These are phyloP conservation scores for Alauda arvensis DNA, from an alignment of 2,797 vertebrate genomes.

Conservation along the genomic window DNA sequence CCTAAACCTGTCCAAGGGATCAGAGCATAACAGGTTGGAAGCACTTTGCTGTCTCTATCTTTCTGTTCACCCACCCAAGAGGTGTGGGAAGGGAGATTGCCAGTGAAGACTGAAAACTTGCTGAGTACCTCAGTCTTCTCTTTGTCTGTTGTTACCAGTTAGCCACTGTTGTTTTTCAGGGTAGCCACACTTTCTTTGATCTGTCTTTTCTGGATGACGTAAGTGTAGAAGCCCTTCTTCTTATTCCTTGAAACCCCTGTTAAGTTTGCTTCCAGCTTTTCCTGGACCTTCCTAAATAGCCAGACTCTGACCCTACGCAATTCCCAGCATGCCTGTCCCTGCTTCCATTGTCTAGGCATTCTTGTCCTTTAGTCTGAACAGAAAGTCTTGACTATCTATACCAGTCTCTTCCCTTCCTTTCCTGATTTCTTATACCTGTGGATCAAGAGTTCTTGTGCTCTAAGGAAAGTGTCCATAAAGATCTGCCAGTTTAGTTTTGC, in stretches of 20 bases:
- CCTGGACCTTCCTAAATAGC: neutral
- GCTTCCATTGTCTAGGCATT: neutral
- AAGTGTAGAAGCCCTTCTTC: neutral
- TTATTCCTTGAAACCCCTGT: neutral
- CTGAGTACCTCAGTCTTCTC: too few species aligned
- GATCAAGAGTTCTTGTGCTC: neutral
- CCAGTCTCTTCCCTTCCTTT: neutral
- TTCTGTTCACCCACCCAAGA: neutral
- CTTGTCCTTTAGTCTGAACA: neutral
- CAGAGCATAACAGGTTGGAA: too few species aligned
- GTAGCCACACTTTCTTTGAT: neutral
- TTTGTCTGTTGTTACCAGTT: neutral
- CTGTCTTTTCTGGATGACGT: neutral
- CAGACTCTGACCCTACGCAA: too few species aligned
- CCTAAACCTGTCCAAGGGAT: accelerated
- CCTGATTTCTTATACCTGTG: neutral
- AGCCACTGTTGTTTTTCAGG: neutral
- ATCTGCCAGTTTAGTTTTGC: neutral
- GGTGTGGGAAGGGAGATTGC: neutral
- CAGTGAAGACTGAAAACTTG: neutral
- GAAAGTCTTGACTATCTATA: neutral
- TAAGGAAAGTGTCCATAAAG: neutral
- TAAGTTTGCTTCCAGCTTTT: neutral
- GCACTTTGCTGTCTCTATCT: neutral
- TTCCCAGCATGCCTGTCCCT: neutral